Conservation (phyloP, 2,113 vertebrate species). For the Camelus bactrianus region DNA sequence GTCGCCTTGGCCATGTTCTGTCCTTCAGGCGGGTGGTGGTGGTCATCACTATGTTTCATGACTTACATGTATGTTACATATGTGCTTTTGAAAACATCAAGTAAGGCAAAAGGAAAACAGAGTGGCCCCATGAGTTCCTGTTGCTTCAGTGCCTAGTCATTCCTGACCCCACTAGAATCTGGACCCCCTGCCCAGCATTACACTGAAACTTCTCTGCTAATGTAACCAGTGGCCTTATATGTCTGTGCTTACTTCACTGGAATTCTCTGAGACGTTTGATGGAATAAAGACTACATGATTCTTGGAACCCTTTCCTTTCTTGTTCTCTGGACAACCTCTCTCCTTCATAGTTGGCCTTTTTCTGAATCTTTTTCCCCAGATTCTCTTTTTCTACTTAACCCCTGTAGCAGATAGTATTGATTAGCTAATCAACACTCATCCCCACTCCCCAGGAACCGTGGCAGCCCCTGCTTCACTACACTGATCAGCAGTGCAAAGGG, state of each 20-base stretch:
- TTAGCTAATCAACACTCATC: too few species aligned
- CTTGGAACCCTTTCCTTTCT: background rate
- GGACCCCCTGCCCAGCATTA: background rate
- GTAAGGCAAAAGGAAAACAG: background rate
- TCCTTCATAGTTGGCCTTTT: background rate
- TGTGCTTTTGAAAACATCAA: background rate
- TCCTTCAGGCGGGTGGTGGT: background rate
- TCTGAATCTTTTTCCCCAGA: background rate
- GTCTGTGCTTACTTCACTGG: background rate
- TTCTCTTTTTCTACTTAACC: background rate
- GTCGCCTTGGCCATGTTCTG: background rate
- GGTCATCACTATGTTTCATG: background rate
- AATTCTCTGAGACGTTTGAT: background rate
- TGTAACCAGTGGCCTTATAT: background rate
- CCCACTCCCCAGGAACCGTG: background rate
- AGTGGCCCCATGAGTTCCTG: background rate
- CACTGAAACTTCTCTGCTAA: background rate
- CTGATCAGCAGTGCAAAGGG: background rate
- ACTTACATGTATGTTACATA: background rate
- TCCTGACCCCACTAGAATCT: background rate
- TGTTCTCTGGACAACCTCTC: background rate
- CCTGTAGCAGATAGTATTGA: background rate
- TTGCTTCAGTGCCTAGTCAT: background rate
- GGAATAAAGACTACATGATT: background rate
- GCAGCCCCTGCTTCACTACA: background rate